phyloP scores from a whole-genome alignment of 2,797 vertebrate species.

The Holocentrus rufus region DNA sequence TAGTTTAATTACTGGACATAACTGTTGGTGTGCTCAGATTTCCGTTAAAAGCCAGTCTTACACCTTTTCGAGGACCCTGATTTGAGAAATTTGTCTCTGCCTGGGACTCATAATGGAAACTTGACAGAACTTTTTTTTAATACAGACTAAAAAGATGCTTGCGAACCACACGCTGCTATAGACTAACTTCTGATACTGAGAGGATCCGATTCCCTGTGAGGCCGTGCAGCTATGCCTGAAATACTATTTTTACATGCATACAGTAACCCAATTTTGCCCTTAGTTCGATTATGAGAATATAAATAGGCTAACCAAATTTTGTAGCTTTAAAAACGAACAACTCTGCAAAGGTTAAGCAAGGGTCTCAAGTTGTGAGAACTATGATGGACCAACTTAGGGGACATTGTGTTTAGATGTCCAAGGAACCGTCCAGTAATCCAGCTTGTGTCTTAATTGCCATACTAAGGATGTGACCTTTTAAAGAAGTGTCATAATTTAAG shows the following conservation, averaged over 20 bases:
- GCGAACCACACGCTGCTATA: constrained; percentile 41
- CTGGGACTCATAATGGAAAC: not conserved
- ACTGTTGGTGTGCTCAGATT: not conserved
- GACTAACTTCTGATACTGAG: not conserved
- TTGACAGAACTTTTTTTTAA: not conserved
- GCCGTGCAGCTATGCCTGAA: constrained; percentile 60
- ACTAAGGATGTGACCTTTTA: constrained; percentile 3
- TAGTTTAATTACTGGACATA: not conserved
- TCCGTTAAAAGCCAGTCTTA: not conserved
- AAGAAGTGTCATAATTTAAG: not conserved
- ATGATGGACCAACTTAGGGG: not conserved
- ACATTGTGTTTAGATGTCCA: not conserved
- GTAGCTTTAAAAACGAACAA: constrained; percentile 23
- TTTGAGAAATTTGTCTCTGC: not conserved
- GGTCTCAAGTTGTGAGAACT: constrained; percentile 14
- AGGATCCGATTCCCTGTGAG: constrained; percentile 21
- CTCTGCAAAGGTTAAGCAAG: not conserved
- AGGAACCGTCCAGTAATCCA: not conserved
- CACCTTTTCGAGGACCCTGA: not conserved
- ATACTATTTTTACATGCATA: constrained; percentile 38
- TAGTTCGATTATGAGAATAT: constrained; percentile 2
- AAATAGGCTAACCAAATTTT: not conserved
- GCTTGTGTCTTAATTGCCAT: not conserved
- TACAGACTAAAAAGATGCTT: not conserved
- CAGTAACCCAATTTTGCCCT: constrained; percentile 10